phyloP scores from a whole-genome alignment of 2,797 vertebrate genomes.

The Paratrypauchen microcephalus region DNA sequence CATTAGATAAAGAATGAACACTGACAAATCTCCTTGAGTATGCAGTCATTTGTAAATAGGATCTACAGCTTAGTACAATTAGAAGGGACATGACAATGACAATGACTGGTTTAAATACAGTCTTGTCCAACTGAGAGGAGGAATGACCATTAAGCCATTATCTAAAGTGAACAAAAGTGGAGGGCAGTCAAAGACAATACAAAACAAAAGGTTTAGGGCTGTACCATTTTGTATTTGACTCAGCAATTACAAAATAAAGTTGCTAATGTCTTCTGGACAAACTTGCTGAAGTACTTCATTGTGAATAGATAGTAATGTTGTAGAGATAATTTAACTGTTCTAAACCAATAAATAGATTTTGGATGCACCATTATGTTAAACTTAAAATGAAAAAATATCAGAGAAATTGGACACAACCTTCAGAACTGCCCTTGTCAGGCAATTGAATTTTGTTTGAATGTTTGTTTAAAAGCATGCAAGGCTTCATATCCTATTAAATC shows the following conservation, averaged over 20 bases:
- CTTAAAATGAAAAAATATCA: neutral
- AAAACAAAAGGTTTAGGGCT: neutral
- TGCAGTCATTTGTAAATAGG: conserved; percentile 28
- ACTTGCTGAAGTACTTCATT: neutral
- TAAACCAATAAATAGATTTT: neutral
- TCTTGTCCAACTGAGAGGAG: neutral
- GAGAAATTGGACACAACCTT: neutral
- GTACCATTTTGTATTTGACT: neutral
- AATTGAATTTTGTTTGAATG: neutral
- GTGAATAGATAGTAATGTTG: conserved; percentile 2
- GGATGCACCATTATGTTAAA: neutral
- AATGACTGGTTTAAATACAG: conserved; percentile 19
- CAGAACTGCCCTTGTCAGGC: neutral
- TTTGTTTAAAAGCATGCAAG: neutral
- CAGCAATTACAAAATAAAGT: conserved; percentile 1
- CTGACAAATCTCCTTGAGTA: conserved; percentile 37
- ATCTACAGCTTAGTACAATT: conserved; percentile 35
- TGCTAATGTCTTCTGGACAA: neutral
- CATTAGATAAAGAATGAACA: conserved; percentile 22
- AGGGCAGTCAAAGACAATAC: neutral
- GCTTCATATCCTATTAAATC: neutral
- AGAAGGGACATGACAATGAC: conserved; percentile 28
- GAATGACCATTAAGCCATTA: conserved; percentile 1
- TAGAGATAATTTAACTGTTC: neutral
- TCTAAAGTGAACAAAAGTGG: neutral